Conservation (phyloP, 2,888 invertebrate species). For the Chironomus tentans region DNA sequence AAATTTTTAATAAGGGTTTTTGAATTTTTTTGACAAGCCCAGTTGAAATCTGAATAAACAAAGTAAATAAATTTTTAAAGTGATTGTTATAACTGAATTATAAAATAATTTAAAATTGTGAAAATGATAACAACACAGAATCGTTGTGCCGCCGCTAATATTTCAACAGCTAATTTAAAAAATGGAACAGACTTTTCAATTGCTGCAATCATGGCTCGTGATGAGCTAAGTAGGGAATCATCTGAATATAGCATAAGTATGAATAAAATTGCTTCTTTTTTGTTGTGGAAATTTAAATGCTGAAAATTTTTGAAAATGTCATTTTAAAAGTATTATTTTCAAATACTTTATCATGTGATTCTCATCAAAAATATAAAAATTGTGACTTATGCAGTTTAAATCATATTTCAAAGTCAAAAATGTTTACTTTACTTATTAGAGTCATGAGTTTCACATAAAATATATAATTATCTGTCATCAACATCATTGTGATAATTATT, state of each 20-base stretch:
- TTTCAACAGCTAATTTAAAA: slow-evolving; percentile 33
- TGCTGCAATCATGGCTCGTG: slow-evolving; percentile 85
- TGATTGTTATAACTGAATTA: background rate
- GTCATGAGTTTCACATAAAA: too few species aligned
- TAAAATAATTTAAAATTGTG: background rate
- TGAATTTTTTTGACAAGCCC: background rate
- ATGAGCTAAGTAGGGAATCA: slow-evolving; percentile 44
- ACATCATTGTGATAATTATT: too few species aligned
- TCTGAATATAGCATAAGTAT: slow-evolving; percentile 44
- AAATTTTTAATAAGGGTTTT: background rate
- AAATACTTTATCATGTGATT: too few species aligned
- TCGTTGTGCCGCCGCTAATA: slow-evolving; percentile 35
- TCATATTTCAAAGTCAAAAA: too few species aligned
- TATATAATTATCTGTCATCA: too few species aligned
- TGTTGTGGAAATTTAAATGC: too few species aligned
- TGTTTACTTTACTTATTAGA: too few species aligned
- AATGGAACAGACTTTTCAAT: slow-evolving; percentile 89
- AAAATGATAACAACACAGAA: slow-evolving; percentile 31
- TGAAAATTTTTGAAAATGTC: background rate
- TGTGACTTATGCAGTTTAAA: too few species aligned
- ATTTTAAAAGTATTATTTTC: too few species aligned
- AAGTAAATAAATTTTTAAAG: background rate
- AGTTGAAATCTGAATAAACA: background rate
- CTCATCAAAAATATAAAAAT: too few species aligned
- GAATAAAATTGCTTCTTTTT: slow-evolving; percentile 24